These are phyloP conservation scores for Eonycteris spelaea DNA, from an alignment of 2,113 vertebrate species.

Conservation along the genomic window DNA sequence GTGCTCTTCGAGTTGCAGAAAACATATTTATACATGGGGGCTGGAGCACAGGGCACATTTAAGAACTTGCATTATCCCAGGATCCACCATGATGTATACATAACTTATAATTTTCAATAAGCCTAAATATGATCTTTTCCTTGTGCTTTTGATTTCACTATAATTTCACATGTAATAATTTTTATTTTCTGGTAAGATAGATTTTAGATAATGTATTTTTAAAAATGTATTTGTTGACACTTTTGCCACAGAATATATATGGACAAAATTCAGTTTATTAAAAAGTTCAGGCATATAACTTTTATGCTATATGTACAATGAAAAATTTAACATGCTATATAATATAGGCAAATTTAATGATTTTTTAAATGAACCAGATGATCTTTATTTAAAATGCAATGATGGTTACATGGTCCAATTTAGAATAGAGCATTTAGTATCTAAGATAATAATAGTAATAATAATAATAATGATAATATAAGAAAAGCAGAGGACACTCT, in stretches of 20 bases:
- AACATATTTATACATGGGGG: rapidly evolving
- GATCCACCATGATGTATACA: background rate
- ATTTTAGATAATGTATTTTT: background rate
- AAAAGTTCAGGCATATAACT: background rate
- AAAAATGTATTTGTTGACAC: background rate
- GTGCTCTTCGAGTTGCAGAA: background rate
- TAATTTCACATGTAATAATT: background rate
- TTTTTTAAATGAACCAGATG: background rate
- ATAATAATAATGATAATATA: background rate
- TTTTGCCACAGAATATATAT: background rate
- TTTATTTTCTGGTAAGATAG: background rate
- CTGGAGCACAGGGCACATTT: background rate
- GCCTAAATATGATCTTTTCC: background rate
- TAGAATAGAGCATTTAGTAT: background rate
- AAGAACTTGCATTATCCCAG: background rate
- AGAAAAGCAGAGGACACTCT: background rate
- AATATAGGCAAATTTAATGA: background rate
- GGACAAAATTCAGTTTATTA: background rate
- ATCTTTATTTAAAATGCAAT: background rate
- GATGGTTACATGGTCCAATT: background rate
- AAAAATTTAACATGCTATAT: background rate
- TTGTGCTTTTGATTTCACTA: background rate
- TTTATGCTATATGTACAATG: background rate
- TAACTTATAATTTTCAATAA: background rate
- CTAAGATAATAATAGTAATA: background rate